Percentiles rank a stretch among this genome's conserved stretches.
Conservation (phyloP, 2,113 vertebrate species). For the Siphamia tubifer region DNA sequence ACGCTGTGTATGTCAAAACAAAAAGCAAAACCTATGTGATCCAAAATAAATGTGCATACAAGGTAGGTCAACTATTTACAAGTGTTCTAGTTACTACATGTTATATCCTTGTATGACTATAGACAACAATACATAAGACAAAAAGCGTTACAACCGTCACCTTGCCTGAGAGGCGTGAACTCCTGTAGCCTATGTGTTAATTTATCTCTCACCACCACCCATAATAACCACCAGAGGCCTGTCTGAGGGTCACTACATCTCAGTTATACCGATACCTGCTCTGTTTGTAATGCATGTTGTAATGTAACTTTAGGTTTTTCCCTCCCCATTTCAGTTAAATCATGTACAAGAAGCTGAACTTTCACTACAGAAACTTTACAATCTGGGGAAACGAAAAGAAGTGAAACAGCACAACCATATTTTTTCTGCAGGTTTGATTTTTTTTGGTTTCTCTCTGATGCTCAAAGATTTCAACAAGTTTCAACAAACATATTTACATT, state of each 20-base stretch:
- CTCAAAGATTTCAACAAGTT: not conserved
- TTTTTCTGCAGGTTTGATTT: not conserved
- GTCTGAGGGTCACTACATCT: slow-evolving; percentile 2
- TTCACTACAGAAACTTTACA: not conserved
- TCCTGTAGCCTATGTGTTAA: slow-evolving; percentile 56
- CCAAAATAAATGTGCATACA: slow-evolving; percentile 6
- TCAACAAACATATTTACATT: not conserved
- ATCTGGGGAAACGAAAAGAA: not conserved
- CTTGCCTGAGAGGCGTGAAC: slow-evolving; percentile 57
- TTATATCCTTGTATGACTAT: slow-evolving; percentile 39
- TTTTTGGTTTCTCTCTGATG: not conserved
- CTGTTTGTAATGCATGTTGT: not conserved
- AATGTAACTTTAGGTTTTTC: not conserved
- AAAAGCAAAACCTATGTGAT: not conserved
- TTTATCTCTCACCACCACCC: slow-evolving; percentile 44
- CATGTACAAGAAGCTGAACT: not conserved
- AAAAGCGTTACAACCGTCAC: slow-evolving; percentile 48
- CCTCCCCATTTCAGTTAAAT: not conserved
- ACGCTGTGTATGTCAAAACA: not conserved
- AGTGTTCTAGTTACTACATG: slow-evolving; percentile 48
- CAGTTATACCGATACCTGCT: slow-evolving; percentile 32
- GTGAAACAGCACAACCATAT: not conserved
- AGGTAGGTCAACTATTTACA: slow-evolving; percentile 37
- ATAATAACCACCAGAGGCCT: slow-evolving; percentile 36
- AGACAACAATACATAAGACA: slow-evolving; percentile 38